These are phyloP conservation scores for Panthera leo DNA, from an alignment of 2,113 vertebrate species.

Conservation along the genomic window DNA sequence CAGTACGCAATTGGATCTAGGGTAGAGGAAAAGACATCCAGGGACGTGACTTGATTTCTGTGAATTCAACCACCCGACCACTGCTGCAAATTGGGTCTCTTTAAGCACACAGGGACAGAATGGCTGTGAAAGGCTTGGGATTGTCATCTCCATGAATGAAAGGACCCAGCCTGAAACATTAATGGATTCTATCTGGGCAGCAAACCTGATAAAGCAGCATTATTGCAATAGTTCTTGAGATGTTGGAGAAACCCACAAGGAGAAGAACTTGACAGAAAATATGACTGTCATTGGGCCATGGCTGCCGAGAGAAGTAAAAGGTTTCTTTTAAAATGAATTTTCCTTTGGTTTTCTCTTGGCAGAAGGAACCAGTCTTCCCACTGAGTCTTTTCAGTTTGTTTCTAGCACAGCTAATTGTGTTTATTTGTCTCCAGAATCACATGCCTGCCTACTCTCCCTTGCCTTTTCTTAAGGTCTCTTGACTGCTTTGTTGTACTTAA, in stretches of 20 bases:
- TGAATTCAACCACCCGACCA: neutral
- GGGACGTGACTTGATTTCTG: neutral
- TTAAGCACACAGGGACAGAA: neutral
- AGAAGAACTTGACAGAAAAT: conserved; percentile 7
- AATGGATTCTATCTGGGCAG: neutral
- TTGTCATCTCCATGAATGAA: conserved; percentile 2
- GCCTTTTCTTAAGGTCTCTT: conserved; percentile 56
- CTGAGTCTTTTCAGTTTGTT: conserved; percentile 66
- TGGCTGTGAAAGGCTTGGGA: neutral
- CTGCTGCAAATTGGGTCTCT: neutral
- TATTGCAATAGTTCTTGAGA: conserved; percentile 39
- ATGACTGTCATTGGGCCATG: neutral
- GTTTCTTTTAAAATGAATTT: conserved; percentile 49
- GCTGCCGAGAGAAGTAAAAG: conserved; percentile 44
- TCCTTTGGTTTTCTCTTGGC: conserved; percentile 58
- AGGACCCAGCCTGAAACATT: conserved; percentile 17
- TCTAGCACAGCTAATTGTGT: conserved; percentile 62
- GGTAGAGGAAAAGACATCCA: neutral
- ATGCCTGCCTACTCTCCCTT: conserved; percentile 38
- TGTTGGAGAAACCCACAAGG: conserved; percentile 10
- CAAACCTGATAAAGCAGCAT: conserved; percentile 10
- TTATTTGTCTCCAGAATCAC: conserved; percentile 64
- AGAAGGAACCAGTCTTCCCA: conserved; percentile 27
- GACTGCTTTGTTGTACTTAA: conserved; percentile 46
- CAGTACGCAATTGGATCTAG: neutral